Conservation (phyloP, 2,888 invertebrate genomes). For the Apodemia zela region DNA sequence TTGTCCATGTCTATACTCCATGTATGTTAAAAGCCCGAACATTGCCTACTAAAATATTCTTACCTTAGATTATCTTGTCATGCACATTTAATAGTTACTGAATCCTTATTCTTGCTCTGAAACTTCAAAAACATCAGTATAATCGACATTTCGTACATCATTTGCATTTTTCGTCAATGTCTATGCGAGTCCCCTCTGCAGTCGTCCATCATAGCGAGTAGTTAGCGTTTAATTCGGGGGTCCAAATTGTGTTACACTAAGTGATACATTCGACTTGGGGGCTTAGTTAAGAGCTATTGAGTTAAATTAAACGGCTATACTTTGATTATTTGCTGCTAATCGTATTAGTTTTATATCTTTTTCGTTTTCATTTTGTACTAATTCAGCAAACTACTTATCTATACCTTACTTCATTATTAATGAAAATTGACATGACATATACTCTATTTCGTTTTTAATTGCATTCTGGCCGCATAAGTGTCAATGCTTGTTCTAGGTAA, state of each 20-base stretch:
- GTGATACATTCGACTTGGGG: constrained; percentile 63
- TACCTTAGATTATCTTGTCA: no score
- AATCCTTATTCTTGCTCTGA: background rate
- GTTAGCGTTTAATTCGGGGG: constrained; percentile 49
- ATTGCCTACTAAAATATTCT: no score
- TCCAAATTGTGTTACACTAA: constrained; percentile 68
- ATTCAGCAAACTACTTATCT: no score
- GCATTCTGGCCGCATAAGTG: no score
- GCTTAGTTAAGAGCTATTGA: constrained; percentile 30
- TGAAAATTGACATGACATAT: no score
- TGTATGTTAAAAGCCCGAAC: no score
- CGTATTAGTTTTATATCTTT: background rate
- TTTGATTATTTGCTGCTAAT: constrained; percentile 25
- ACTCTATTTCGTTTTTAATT: no score
- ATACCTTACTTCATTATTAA: no score
- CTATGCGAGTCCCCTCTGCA: constrained; percentile 25
- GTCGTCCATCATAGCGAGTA: constrained; percentile 38
- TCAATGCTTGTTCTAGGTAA: no score
- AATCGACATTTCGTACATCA: constrained; percentile 10
- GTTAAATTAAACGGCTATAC: constrained; percentile 19
- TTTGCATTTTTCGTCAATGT: constrained; percentile 13
- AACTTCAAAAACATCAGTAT: background rate
- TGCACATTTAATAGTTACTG: no score
- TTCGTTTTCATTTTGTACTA: no score
- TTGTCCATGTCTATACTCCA: no score